A percentile compares a stretch with the other conserved stretches of the same genome.
These are phyloP conservation scores for Synodontis membranacea DNA, from an alignment of 2,113 vertebrate genomes.

Conservation along the genomic window DNA sequence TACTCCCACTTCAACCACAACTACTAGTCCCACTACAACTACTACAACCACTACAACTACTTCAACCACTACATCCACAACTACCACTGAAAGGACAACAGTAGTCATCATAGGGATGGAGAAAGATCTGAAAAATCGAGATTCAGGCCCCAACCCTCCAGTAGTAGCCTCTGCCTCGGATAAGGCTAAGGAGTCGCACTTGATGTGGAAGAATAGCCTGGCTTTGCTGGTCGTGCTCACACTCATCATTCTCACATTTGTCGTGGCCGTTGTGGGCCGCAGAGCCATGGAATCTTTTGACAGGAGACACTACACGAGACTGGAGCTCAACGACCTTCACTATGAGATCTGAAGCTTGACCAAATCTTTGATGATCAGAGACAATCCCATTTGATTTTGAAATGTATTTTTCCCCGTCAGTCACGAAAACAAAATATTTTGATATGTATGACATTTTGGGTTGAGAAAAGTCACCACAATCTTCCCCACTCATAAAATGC, in stretches of 20 bases:
- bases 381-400: conserved; percentile 24
- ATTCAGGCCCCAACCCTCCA: conserved; percentile 27
- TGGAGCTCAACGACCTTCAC: conserved; percentile 79
- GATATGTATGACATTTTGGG: conserved; percentile 19
- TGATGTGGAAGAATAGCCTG: conserved; percentile 64
- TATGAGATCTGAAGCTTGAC: conserved; percentile 69
- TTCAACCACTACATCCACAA: conserved; percentile 27
- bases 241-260: conserved; percentile 64
- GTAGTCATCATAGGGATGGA: conserved; percentile 29
- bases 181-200: conserved; percentile 29
- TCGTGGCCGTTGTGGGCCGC: conserved; percentile 65
- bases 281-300: conserved; percentile 78
- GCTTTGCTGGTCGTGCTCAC: conserved; percentile 70
- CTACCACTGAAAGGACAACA: conserved; percentile 39
- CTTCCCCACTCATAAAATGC: neutral
- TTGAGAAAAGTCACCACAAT: conserved; percentile 13
- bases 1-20: conserved; percentile 13
- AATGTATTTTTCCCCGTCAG: conserved; percentile 7
- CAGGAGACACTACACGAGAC: conserved; percentile 75
- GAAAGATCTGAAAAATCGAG: conserved; percentile 53
- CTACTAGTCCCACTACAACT: neutral
- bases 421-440: conserved; percentile 35
- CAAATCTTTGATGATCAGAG: conserved; percentile 10
- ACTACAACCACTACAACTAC: neutral
- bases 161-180: neutral